Conservation (phyloP, 2,888 invertebrate genomes). For the Ichneumoninae sp. region DNA sequence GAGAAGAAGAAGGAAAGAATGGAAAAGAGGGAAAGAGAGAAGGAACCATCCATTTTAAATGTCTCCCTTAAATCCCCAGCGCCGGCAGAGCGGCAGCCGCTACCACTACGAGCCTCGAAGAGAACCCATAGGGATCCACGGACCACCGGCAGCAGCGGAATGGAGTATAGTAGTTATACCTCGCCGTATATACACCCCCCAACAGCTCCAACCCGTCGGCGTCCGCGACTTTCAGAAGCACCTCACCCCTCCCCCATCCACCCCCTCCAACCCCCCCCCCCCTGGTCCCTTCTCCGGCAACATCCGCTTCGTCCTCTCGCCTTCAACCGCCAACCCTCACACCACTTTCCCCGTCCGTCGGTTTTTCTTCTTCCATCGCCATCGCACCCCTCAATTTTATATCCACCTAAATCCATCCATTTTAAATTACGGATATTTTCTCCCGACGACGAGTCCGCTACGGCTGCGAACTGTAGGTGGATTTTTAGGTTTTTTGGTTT, state of each 20-base stretch:
- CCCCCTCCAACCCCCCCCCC: background rate
- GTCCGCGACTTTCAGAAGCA: slow-evolving; percentile 75
- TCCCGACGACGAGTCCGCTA: slow-evolving; percentile 72
- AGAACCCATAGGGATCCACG: slow-evolving; percentile 52
- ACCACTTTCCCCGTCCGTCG: slow-evolving; percentile 48
- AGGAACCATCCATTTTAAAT: slow-evolving; percentile 85
- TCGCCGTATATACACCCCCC: slow-evolving; percentile 46
- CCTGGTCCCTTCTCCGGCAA: slow-evolving; percentile 40
- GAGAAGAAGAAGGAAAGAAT: slow-evolving; percentile 35
- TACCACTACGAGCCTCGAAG: slow-evolving; percentile 70
- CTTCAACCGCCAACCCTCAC: slow-evolving; percentile 30
- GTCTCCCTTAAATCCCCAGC: slow-evolving; percentile 80
- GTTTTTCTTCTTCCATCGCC: slow-evolving; percentile 57
- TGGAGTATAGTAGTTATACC: slow-evolving; percentile 33
- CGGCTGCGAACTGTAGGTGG: slow-evolving; percentile 67
- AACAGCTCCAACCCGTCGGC: slow-evolving; percentile 54
- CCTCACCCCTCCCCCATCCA: slow-evolving; percentile 42
- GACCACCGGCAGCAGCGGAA: slow-evolving; percentile 50
- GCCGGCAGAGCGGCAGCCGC: slow-evolving; percentile 75
- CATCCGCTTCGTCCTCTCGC: slow-evolving; percentile 33
- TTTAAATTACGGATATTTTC: slow-evolving; percentile 84
- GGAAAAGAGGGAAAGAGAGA: slow-evolving; percentile 53
- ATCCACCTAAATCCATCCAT: slow-evolving; percentile 84
- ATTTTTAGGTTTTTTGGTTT: slow-evolving; percentile 78
- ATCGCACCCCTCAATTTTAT: slow-evolving; percentile 78